A percentile compares a stretch with the other conserved stretches of the same genome.
Conservation (phyloP, 1,140 invertebrate species). For the Drosophila nigromelanica region DNA sequence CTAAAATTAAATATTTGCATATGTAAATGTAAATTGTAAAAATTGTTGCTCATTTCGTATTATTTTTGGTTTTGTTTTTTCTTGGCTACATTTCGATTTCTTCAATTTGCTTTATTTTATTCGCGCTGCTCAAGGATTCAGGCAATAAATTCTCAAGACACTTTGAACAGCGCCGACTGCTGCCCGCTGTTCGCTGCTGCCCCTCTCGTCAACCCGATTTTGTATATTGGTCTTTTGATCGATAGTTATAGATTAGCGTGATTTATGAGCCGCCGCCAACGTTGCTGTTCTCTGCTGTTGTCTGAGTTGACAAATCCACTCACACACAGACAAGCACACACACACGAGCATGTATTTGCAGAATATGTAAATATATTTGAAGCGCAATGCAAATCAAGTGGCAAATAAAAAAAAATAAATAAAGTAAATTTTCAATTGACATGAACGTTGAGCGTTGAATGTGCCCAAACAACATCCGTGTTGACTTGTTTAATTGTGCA, state of each 20-base stretch:
- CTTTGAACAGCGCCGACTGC: conserved; percentile 53
- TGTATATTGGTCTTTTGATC: conserved; percentile 56
- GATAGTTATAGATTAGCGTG: conserved; percentile 77
- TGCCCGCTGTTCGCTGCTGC: conserved; percentile 8
- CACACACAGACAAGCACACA: neutral
- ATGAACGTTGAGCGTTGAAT: conserved; percentile 31
- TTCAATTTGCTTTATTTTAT: conserved; percentile 24
- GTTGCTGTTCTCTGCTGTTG: conserved; percentile 15
- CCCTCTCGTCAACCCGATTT: conserved; percentile 17
- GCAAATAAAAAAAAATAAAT: conserved; percentile 34
- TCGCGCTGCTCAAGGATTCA: conserved; percentile 53
- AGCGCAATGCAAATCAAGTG: conserved; percentile 69
- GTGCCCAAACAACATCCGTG: conserved; percentile 47
- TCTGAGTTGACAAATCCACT: conserved; percentile 35
- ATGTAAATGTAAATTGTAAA: conserved; percentile 33
- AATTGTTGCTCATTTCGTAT: conserved; percentile 42
- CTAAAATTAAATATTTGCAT: conserved; percentile 42
- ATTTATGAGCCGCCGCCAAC: conserved; percentile 56
- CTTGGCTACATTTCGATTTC: conserved; percentile 4
- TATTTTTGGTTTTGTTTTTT: conserved; percentile 26
- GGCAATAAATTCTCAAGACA: conserved; percentile 74
- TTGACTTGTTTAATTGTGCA: conserved; percentile 53
- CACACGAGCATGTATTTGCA: neutral
- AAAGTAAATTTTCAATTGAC: conserved; percentile 38
- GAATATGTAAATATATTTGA: conserved; percentile 62